Conservation (phyloP, 2,113 vertebrate species). For the Terrapene triunguis region DNA sequence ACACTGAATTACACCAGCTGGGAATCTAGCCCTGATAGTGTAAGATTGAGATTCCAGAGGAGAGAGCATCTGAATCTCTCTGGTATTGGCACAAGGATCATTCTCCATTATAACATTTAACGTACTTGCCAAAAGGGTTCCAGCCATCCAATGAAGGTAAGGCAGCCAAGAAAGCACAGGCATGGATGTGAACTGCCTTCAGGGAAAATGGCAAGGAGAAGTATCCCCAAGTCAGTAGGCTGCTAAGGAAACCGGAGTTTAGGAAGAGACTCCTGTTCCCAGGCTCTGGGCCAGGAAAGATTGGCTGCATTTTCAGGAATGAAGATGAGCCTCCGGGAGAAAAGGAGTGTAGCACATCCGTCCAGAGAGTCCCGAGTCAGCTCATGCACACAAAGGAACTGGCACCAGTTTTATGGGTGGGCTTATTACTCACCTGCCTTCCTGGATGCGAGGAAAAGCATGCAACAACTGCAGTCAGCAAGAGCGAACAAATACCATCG, state of each 20-base stretch:
- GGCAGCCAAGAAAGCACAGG: slow-evolving; percentile 17
- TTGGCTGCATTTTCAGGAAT: slow-evolving; percentile 58
- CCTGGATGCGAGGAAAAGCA: background rate
- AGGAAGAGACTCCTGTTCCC: slow-evolving; percentile 68
- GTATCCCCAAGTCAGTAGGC: slow-evolving; percentile 56
- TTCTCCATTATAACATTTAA: background rate
- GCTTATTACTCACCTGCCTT: background rate
- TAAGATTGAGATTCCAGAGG: background rate
- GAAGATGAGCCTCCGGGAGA: slow-evolving; percentile 58
- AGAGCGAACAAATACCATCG: background rate
- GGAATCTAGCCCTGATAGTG: background rate
- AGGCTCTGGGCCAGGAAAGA: slow-evolving; percentile 67
- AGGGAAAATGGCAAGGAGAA: slow-evolving; percentile 39
- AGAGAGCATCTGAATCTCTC: background rate
- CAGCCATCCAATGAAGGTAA: slow-evolving; percentile 57
- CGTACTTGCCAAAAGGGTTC: slow-evolving; percentile 36
- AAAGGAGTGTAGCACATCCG: slow-evolving; percentile 10
- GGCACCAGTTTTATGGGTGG: background rate
- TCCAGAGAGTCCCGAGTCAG: background rate
- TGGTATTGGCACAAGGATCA: background rate
- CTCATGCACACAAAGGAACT: slow-evolving; percentile 6
- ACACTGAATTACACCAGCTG: background rate
- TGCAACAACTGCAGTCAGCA: background rate
- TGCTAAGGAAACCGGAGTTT: slow-evolving; percentile 59
- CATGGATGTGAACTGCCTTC: slow-evolving; percentile 48